Conservation (phyloP, 2,797 vertebrate species). For the Acanthis flammea region DNA sequence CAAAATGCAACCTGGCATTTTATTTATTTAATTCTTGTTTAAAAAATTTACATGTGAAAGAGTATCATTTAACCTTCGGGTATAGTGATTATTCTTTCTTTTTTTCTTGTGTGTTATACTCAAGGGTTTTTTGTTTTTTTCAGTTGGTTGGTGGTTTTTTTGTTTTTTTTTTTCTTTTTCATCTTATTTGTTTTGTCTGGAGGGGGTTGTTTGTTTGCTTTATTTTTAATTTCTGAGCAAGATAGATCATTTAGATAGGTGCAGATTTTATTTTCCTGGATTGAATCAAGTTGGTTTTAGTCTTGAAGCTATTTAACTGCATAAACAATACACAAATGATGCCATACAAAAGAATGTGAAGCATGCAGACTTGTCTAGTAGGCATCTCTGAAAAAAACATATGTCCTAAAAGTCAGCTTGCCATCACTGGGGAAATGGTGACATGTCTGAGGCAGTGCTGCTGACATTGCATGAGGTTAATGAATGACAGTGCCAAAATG, state of each 20-base stretch:
- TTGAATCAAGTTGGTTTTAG: not conserved
- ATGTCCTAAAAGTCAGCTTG: conserved; percentile 41
- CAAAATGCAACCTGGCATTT: not conserved
- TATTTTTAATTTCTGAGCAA: not conserved
- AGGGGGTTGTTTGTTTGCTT: not conserved
- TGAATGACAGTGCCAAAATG: conserved; percentile 77
- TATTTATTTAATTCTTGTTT: not conserved
- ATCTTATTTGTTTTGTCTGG: fast-evolving
- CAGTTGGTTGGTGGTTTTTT: not conserved
- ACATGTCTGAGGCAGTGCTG: conserved; percentile 65
- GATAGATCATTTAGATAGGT: not conserved
- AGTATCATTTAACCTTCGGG: not conserved
- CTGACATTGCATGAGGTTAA: conserved; percentile 70
- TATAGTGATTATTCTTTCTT: not conserved
- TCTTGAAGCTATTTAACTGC: not conserved
- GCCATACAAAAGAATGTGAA: not conserved
- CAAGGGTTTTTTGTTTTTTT: not conserved
- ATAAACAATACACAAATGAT: not conserved
- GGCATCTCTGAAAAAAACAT: conserved; percentile 31
- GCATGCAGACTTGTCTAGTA: conserved; percentile 31
- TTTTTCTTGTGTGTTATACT: not conserved
- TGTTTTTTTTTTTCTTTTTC: too few relatives aligned
- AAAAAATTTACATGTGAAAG: not conserved
- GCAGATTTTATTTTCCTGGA: not conserved
- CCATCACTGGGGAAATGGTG: conserved; percentile 57